Percentiles rank a stretch among this genome's conserved stretches.
phyloP scores from a whole-genome alignment of 2,888 invertebrate species.

The Melolontha melolontha region DNA sequence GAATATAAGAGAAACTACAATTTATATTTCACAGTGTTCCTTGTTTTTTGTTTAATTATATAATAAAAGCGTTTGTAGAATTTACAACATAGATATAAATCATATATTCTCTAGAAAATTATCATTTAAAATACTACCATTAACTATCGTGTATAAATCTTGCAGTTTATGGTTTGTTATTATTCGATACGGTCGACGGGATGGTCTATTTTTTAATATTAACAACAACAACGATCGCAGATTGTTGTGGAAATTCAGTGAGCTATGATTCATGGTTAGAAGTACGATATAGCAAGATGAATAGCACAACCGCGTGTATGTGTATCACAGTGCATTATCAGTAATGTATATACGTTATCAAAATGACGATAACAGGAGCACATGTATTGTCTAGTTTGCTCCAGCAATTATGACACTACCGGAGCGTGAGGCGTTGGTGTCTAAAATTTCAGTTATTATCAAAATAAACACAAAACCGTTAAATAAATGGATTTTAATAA shows the following conservation, averaged over 20 bases:
- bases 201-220: slow-evolving; percentile 38
- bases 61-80: no score
- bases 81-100: background rate
- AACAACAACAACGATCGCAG: slow-evolving; percentile 37
- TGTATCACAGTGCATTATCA: slow-evolving; percentile 49
- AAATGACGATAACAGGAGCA: slow-evolving; percentile 45
- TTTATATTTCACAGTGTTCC: no score
- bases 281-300: slow-evolving; percentile 49
- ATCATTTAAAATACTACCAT: slow-evolving; percentile 17
- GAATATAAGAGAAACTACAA: no score
- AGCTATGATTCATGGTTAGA: slow-evolving; percentile 47
- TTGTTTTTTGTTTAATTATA: no score
- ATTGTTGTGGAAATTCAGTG: slow-evolving; percentile 45
- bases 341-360: slow-evolving; percentile 48
- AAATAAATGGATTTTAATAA: slow-evolving; percentile 18
- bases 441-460: background rate
- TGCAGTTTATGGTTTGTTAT: slow-evolving; percentile 1
- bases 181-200: slow-evolving; percentile 4
- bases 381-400: slow-evolving; percentile 32
- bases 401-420: slow-evolving; percentile 18
- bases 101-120: background rate
- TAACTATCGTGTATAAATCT: slow-evolving; percentile 16
- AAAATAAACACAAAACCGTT: slow-evolving; percentile 17
- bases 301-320: slow-evolving; percentile 40
- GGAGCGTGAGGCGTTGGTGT: background rate